Base-by-base conservation (phyloP, 2,113 vertebrate genomes). In the Naja naja region DNA sequence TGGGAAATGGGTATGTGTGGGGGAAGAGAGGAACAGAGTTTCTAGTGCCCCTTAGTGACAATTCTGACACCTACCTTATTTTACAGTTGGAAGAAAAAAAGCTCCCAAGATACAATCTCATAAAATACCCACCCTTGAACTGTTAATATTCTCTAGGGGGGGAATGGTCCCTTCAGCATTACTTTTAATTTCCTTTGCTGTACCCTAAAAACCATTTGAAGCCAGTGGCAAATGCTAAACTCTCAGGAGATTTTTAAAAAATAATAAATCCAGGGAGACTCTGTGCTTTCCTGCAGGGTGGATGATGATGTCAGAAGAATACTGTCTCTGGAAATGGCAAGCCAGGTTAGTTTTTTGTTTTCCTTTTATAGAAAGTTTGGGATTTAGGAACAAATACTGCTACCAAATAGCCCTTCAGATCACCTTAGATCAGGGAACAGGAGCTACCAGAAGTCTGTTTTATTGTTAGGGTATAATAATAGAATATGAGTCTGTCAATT, bases 311-410 rank as follows among this genome's bases (percentile, higher is more conserved):
- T 99, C 92, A 99, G 95, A 97, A 98, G 97, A 90, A 93, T 99
- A n/a, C 94, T 99, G 91, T 98, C 98, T 1, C 93, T 99, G 98
- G 99, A 99, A 96, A 97, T 99, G 96, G 99, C 98, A 14, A 98
- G 92, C 94, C 98, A 98, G 96, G 99, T 99, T 95, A 97, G 98
- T 97, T 3, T 23, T 3, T 81, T 81, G 34, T 81, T 81, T 81
- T 81, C 16, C 90, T 81, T 93, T 1, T 20, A 27, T 89, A 56
- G 6, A 4, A 60, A 39, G 27, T 11, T 56, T 85, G 25, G 18
- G 34, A 39, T 74, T 74, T 49, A 74, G 8, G 16, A 58, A 22
- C 55, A 49, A 49, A 81, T 81, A 39, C n/a, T 81, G 16, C 6
- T 81, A 81, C 69, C n/a, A 34, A 39, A 74, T 74, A 74, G 4